These are phyloP conservation scores for Falco punctatus DNA, from an alignment of 2,113 vertebrate genomes.

Conservation along the genomic window DNA sequence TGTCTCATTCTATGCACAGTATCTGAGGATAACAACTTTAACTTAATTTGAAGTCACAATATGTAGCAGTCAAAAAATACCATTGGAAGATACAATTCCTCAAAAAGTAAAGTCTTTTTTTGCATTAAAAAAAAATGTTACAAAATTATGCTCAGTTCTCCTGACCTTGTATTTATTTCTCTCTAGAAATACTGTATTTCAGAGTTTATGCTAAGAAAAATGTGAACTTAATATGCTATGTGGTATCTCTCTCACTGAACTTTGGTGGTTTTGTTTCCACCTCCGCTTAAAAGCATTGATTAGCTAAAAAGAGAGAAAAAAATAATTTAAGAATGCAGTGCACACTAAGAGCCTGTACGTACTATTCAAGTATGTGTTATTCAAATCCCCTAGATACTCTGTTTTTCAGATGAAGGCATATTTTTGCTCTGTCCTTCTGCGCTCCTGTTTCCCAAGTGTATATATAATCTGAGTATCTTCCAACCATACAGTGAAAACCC, in stretches of 20 bases:
- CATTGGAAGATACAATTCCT: constrained; percentile 18
- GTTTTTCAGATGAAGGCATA: not conserved
- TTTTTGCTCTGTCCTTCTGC: not conserved
- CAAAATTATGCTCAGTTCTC: not conserved
- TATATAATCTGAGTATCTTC: not conserved
- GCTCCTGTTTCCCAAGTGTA: not conserved
- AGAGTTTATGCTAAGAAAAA: not conserved
- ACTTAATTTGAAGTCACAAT: constrained; percentile 39
- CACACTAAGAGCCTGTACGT: not conserved
- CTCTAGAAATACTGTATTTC: not conserved
- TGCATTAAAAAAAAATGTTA: not conserved
- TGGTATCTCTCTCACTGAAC: not conserved
- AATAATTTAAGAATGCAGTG: not conserved
- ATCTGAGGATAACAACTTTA: constrained; percentile 6
- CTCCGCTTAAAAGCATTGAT: not conserved
- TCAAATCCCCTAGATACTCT: not conserved
- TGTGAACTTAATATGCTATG: not conserved
- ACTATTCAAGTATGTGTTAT: not conserved
- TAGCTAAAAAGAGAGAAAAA: not conserved
- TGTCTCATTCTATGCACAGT: not conserved
- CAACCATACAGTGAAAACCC: not conserved
- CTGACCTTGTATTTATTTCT: not conserved
- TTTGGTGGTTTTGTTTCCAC: not conserved
- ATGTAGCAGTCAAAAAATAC: constrained; percentile 27
- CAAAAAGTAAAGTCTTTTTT: not conserved